Conservation (phyloP, 2,888 invertebrate genomes). For the Pollenia amentaria region DNA sequence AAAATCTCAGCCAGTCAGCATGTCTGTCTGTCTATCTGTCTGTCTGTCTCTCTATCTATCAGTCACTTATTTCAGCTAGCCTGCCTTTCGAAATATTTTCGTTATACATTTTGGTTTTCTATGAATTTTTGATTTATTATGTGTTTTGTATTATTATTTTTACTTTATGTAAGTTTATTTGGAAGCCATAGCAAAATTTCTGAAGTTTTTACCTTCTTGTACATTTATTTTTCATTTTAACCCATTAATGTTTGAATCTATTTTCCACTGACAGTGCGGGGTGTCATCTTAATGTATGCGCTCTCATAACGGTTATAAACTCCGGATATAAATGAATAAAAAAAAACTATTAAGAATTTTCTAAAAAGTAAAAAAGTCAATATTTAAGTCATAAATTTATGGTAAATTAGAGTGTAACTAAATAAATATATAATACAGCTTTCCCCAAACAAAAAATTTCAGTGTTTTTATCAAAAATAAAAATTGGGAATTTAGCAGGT, state of each 20-base stretch:
- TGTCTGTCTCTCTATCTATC: constrained; percentile 25
- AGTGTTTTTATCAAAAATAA: too few relatives aligned
- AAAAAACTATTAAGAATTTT: neutral
- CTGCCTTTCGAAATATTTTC: constrained; percentile 36
- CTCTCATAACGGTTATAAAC: neutral
- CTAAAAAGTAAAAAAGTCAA: neutral
- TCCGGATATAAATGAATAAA: neutral
- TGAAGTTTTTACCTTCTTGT: neutral
- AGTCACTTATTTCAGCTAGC: constrained; percentile 8
- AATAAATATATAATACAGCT: too few relatives aligned
- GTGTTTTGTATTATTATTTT: constrained; percentile 31
- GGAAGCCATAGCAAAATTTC: constrained; percentile 35
- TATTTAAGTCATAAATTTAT: neutral
- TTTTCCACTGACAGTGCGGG: neutral
- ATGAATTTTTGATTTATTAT: constrained; percentile 64
- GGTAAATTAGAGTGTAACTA: neutral
- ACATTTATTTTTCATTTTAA: neutral
- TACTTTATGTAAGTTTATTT: neutral
- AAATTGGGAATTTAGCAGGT: too few relatives aligned
- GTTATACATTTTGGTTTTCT: constrained; percentile 43
- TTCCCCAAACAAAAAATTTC: too few relatives aligned
- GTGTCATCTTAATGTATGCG: neutral
- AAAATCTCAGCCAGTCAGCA: constrained; percentile 1
- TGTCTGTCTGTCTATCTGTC: constrained; percentile 11
- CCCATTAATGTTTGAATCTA: constrained; percentile 11